phyloP scores from a whole-genome alignment of 2,888 invertebrate genomes.

The Hybos culiciformis region DNA sequence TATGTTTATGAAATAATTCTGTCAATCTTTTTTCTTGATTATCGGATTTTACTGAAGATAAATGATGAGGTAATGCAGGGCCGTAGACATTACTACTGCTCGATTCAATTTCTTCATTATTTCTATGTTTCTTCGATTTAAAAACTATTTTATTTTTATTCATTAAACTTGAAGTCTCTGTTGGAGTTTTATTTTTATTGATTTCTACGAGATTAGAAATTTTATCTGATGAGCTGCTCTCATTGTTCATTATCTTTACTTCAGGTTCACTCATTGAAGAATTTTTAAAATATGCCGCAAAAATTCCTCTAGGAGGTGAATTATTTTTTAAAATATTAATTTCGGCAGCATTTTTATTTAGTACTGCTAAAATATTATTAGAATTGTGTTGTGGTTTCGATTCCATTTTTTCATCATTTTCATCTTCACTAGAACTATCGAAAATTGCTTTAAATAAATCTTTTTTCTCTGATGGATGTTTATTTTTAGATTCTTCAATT shows the following conservation, averaged over 20 bases:
- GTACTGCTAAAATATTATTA: conserved; percentile 20
- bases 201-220: background rate
- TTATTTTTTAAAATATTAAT: conserved; percentile 47
- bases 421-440: conserved; percentile 61
- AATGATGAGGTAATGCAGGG: too few relatives aligned
- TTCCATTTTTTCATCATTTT: conserved; percentile 26
- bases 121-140: conserved; percentile 19
- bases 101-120: conserved; percentile 16
- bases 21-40: too few relatives aligned
- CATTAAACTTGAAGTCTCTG: background rate
- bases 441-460: conserved; percentile 88
- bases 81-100: too few relatives aligned
- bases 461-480: conserved; percentile 43
- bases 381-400: conserved; percentile 16
- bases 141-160: conserved; percentile 20
- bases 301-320: conserved; percentile 59
- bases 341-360: conserved; percentile 31
- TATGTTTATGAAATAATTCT: too few relatives aligned
- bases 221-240: too few relatives aligned
- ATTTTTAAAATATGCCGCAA: conserved; percentile 31
- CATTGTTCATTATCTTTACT: conserved; percentile 1
- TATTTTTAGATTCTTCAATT: conserved; percentile 24
- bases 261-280: background rate
- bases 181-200: background rate
- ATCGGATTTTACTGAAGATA: too few relatives aligned